Conservation (phyloP, 2,888 invertebrate species). For the Clepsis dumicolana region DNA sequence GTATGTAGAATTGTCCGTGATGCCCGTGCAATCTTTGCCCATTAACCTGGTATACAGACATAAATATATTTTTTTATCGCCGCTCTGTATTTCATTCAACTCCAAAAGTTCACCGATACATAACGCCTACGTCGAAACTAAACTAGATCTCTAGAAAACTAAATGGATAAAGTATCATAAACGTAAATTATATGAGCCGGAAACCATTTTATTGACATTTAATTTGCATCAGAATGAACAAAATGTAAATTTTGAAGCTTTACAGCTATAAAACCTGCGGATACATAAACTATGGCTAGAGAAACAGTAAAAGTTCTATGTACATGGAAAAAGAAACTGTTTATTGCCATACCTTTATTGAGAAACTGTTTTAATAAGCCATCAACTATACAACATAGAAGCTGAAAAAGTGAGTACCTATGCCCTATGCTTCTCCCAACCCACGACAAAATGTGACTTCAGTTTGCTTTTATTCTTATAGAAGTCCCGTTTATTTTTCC, state of each 20-base stretch:
- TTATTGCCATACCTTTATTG: neutral
- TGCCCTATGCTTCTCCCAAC: neutral
- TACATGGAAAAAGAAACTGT: slow-evolving; percentile 2
- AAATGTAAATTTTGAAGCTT: slow-evolving; percentile 20
- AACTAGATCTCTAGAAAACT: slow-evolving; percentile 34
- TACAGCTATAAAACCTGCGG: slow-evolving; percentile 13
- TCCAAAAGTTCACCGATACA: slow-evolving; percentile 22
- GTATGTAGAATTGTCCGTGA: slow-evolving; percentile 17
- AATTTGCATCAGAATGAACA: slow-evolving; percentile 39
- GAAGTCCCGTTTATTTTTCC: neutral
- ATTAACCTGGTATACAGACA: slow-evolving; percentile 29
- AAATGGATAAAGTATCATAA: slow-evolving; percentile 25
- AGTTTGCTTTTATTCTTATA: neutral
- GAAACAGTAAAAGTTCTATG: slow-evolving; percentile 7
- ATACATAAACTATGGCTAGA: slow-evolving; percentile 2
- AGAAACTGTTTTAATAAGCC: neutral
- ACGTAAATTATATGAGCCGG: slow-evolving; percentile 36
- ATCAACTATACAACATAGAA: neutral
- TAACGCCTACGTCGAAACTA: slow-evolving; percentile 28
- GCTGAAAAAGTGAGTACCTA: slow-evolving; percentile 1
- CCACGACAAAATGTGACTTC: neutral
- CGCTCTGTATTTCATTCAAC: slow-evolving; percentile 19
- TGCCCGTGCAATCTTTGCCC: slow-evolving; percentile 32
- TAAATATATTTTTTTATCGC: slow-evolving; percentile 24
- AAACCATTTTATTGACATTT: slow-evolving; percentile 33